Evolutionary conservation across 2,888 invertebrate species (phyloP), one percentile per base, ranked within the genome.

Genomic region (Volucella bombylans): DNA sequence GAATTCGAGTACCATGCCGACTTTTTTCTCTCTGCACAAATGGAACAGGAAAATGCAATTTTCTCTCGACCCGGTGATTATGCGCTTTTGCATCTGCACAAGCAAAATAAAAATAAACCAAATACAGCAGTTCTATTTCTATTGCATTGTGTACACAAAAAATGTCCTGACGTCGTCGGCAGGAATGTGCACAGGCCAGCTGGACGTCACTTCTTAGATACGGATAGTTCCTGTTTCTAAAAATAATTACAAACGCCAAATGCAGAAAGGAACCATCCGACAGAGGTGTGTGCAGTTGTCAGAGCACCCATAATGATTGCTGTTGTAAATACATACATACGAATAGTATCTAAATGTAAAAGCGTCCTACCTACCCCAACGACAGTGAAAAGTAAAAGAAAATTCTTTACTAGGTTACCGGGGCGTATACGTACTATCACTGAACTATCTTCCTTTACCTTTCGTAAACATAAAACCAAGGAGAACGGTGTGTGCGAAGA

Each of bases 291-390:
- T 39, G 59, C 39, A 76, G 50, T 39, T 52, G 45, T 52, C 52
- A 71, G 57, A 23, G 9, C 52, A 45, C 12, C 52, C 71, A 57
- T 41, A 39, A 12, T 10, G 11, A 18, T 14, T 8, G 6, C 15
- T 62, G 55, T 59, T 78, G 23, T 23, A 23, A 23, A 23, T 23
- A 23, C 4, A 23, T 23, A 23, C n/a, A n/a, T n/a, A n/a, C 31
- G 31, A 6, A 31, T 6, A 31, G 6, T 31, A 31, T 72, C 61
- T 41, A 43, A 65, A 52, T 14, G 49, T 11, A 38, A 14, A 15
- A 49, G 45, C 59, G 83, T 72, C 85, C 85, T 85, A 85, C 85
- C 85, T 81, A 85, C 85, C 85, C 77, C 85, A 85, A 85, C 80
- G 49, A 43, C 45, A 43, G 38, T 49, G 39, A 23, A 55, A 39